Conservation (phyloP, 1,140 invertebrate species). For the Caerostris extrusa region DNA sequence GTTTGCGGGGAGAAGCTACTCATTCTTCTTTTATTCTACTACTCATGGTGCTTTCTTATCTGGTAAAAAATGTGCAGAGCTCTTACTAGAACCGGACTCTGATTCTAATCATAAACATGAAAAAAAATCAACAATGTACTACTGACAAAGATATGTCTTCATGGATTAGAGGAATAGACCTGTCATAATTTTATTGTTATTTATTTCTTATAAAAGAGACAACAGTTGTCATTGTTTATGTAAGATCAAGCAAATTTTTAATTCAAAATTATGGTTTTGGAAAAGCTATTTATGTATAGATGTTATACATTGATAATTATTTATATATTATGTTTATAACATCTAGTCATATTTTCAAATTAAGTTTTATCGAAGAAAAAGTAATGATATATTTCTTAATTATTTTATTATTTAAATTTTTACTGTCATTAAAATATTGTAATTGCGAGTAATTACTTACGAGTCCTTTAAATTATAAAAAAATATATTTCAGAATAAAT, state of each 20-base stretch:
- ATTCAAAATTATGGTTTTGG: neutral
- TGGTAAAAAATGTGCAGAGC: conserved; percentile 82
- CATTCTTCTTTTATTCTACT: conserved; percentile 88
- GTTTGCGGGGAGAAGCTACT: conserved; percentile 95
- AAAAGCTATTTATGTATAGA: neutral
- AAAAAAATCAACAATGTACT: conserved; percentile 29
- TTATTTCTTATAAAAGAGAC: neutral
- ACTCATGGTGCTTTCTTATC: conserved; percentile 86
- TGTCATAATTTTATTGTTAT: conserved; percentile 58
- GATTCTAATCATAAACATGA: conserved; percentile 46
- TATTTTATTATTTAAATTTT: too few relatives aligned
- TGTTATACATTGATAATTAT: too few relatives aligned
- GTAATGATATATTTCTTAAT: too few relatives aligned
- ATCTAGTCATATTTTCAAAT: neutral
- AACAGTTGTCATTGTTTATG: neutral
- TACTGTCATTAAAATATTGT: too few relatives aligned
- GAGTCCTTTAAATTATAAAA: too few relatives aligned
- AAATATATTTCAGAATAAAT: too few relatives aligned
- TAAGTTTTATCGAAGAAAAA: too few relatives aligned
- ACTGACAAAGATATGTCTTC: conserved; percentile 74
- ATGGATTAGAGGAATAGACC: conserved; percentile 78
- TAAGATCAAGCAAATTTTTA: conserved; percentile 17
- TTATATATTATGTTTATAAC: too few relatives aligned
- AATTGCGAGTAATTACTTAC: too few relatives aligned
- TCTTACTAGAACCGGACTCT: conserved; percentile 69